Evolutionary conservation across 2,113 vertebrate genomes (phyloP).

Genomic region (Pionites leucogaster): DNA sequence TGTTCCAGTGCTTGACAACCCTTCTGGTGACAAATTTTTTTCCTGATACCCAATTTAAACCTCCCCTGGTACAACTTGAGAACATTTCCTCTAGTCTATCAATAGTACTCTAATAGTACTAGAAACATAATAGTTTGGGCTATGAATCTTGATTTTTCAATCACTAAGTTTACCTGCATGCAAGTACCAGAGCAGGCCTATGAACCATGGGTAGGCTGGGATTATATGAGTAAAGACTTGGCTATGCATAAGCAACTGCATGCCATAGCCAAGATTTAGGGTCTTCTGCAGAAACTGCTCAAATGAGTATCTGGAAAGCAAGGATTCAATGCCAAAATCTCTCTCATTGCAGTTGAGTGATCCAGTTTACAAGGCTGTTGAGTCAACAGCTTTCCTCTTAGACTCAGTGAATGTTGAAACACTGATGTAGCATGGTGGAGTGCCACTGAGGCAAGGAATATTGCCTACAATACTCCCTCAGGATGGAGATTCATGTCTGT

Average conservation of each 20-base stretch:
- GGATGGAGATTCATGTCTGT: neutral
- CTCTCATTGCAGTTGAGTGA: neutral
- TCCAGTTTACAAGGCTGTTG: neutral
- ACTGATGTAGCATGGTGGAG: neutral
- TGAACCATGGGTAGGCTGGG: neutral
- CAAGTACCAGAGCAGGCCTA: neutral
- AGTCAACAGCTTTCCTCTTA: neutral
- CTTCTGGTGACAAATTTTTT: neutral
- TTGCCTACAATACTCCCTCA: neutral
- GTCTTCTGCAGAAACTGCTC: neutral
- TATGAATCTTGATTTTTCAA: neutral
- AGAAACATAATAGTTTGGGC: neutral
- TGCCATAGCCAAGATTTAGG: neutral
- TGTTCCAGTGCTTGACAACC: neutral
- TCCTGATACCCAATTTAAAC: neutral
- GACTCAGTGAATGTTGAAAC: neutral
- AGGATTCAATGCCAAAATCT: neutral
- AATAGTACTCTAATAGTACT: neutral
- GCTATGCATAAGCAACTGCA: neutral
- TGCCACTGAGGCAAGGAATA: neutral
- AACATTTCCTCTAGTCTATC: neutral
- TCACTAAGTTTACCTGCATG: neutral
- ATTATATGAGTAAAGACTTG: neutral
- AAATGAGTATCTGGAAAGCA: neutral
- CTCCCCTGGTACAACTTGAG: neutral